Conservation (phyloP, 2,797 vertebrate species). For the Bufotes viridis region DNA sequence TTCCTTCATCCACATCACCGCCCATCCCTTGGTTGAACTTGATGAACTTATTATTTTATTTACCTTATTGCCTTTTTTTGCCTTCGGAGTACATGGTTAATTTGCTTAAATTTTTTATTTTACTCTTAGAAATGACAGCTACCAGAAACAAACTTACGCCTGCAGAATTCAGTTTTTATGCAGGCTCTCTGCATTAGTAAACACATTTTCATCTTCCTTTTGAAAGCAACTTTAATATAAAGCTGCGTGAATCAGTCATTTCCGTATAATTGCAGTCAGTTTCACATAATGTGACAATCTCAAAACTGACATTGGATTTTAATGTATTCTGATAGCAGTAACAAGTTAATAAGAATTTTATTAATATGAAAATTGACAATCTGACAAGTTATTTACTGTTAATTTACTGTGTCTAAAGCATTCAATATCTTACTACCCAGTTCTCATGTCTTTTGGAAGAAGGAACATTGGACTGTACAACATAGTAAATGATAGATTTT, state of each 20-base stretch:
- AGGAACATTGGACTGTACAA: neutral
- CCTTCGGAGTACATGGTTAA: neutral
- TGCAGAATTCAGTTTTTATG: slow-evolving; percentile 19
- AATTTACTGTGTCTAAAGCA: slow-evolving; percentile 60
- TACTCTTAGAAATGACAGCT: neutral
- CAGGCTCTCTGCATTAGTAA: slow-evolving; percentile 20
- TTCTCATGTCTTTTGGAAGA: slow-evolving; percentile 31
- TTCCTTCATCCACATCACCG: too few species aligned
- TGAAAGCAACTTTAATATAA: slow-evolving; percentile 27
- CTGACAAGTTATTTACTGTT: slow-evolving; percentile 62
- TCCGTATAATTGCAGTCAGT: slow-evolving; percentile 49
- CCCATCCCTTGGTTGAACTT: too few species aligned
- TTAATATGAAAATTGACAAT: slow-evolving; percentile 60
- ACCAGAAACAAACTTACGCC: neutral
- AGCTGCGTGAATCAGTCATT: slow-evolving; percentile 28
- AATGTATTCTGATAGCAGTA: slow-evolving; percentile 56
- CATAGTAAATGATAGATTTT: neutral
- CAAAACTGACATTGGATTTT: slow-evolving; percentile 49
- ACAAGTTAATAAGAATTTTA: slow-evolving; percentile 57
- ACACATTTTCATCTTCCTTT: slow-evolving; percentile 22
- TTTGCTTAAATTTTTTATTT: neutral
- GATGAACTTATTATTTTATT: too few species aligned
- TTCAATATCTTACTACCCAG: slow-evolving; percentile 51
- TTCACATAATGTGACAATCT: slow-evolving; percentile 45
- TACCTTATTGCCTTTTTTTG: too few species aligned